These are phyloP conservation scores for Crioceris asparagi DNA, from an alignment of 2,888 invertebrate species.

Conservation along the genomic window DNA sequence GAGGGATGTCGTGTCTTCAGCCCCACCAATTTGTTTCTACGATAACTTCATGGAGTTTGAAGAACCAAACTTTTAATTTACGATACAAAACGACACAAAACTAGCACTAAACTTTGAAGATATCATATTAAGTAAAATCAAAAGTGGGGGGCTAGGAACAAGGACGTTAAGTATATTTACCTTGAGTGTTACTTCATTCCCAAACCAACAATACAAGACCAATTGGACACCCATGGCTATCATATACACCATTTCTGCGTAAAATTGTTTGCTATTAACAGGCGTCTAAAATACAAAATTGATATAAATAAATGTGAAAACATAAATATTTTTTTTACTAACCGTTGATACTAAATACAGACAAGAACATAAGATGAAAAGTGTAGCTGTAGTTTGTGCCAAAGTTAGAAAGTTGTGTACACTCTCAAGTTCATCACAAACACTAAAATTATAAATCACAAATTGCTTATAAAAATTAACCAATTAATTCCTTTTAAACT, in stretches of 20 bases:
- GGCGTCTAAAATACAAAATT: slow-evolving; percentile 23
- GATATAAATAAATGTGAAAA: slow-evolving; percentile 4
- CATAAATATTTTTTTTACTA: slow-evolving; percentile 12
- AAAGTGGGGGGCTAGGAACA: no score
- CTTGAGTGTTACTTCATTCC: slow-evolving; percentile 31
- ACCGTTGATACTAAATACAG: slow-evolving; percentile 32
- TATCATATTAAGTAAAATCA: no score
- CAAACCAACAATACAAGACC: slow-evolving; percentile 26
- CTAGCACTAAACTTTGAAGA: no score
- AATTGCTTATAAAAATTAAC: neutral
- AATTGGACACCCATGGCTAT: slow-evolving; percentile 31
- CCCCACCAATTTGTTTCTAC: no score
- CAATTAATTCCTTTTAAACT: neutral
- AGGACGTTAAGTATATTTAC: slow-evolving; percentile 26
- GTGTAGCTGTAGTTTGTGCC: slow-evolving; percentile 29
- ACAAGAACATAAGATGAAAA: slow-evolving; percentile 33
- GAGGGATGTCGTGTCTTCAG: no score
- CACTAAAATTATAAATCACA: slow-evolving; percentile 19
- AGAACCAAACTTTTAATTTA: no score
- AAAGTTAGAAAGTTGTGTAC: slow-evolving; percentile 28
- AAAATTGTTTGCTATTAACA: slow-evolving; percentile 29
- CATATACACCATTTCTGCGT: slow-evolving; percentile 30
- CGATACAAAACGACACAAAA: no score
- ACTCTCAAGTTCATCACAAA: slow-evolving; percentile 28
- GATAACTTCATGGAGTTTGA: no score